phyloP scores from a whole-genome alignment of 1,140 invertebrate genomes.

The Macrotrachela quadricornifera region DNA sequence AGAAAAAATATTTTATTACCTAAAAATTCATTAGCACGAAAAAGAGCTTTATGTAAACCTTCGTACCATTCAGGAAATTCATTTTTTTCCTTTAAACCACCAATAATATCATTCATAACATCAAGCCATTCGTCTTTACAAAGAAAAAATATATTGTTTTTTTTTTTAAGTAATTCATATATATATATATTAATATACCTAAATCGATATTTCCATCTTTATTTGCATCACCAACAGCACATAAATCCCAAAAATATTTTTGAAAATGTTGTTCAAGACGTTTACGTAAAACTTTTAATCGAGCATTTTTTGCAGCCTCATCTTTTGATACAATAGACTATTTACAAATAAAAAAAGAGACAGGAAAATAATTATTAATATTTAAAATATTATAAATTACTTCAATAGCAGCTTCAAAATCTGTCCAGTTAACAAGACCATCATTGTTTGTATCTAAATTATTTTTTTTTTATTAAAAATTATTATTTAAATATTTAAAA shows the following conservation, averaged over 20 bases:
- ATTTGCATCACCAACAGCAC: constrained; percentile 8
- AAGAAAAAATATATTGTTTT: background rate
- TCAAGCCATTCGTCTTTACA: constrained; percentile 8
- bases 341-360: background rate
- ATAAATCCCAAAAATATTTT: constrained; percentile 10
- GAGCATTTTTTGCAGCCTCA: constrained; percentile 7
- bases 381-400: background rate
- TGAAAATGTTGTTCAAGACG: constrained; percentile 9
- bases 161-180: too few relatives aligned
- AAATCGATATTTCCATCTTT: constrained; percentile 8
- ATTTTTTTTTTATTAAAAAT: too few relatives aligned
- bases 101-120: constrained; percentile 9
- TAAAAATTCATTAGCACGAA: constrained; percentile 5
- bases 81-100: constrained; percentile 1
- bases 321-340: constrained; percentile 4
- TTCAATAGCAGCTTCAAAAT: constrained; percentile 7
- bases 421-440: constrained; percentile 7
- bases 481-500: too few relatives aligned
- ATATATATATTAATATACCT: background rate
- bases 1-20: background rate
- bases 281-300: constrained; percentile 10
- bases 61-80: constrained; percentile 9
- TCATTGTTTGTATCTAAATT: constrained; percentile 9
- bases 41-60: constrained; percentile 9
- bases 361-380: too few relatives aligned